Base-by-base conservation (phyloP, 2,888 invertebrate species). In the Vanessa cardui region DNA sequence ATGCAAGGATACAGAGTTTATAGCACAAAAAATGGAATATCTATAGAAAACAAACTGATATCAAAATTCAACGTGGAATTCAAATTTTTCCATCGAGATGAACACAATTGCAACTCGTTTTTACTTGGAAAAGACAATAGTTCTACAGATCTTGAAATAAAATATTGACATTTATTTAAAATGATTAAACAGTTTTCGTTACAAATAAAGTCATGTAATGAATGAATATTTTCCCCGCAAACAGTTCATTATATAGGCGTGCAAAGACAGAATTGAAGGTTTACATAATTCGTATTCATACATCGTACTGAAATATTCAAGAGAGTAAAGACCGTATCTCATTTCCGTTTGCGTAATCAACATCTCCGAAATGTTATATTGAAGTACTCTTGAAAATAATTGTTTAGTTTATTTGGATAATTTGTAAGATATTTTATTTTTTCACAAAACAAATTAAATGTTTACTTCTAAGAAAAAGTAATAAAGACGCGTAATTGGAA, bases 321-420 rank as follows among this genome's bases (percentile, higher is more conserved):
- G 63, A 54, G 63, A 50, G 56, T 64, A 56, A 69, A 71, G 69
- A 72, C 49, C 62, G 47, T 60, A 50, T 60, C 54, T 54, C 33
- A 71, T 72, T 76, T 75, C 75, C 76, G 78, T 67, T 74, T 73
- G 68, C 62, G 76, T 77, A 79, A 78, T 79, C 78, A 80, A 78
- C 76, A 74, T 75, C 74, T 69, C 50, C 69, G 72, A 72, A 70
- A 71, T 68, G 69, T 67, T 61, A 71, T 76, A 73, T 75, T 69
- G 59, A 61, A 64, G 6, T n/a, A 31, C 31, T 54, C 31, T 31
- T 31, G 31, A 54, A 54, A 54, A 54, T 54, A 8, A 31, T 31
- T 39, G 39, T 39, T 39, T 12, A 12, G 26, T 26, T 5, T 26
- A 2, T 26, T 26, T 26, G 26, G 26, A 5, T 26, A 26, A 26